Evolutionary conservation across 2,888 invertebrate genomes (phyloP).

Genomic region (Helicoverpa assulta): DNA sequence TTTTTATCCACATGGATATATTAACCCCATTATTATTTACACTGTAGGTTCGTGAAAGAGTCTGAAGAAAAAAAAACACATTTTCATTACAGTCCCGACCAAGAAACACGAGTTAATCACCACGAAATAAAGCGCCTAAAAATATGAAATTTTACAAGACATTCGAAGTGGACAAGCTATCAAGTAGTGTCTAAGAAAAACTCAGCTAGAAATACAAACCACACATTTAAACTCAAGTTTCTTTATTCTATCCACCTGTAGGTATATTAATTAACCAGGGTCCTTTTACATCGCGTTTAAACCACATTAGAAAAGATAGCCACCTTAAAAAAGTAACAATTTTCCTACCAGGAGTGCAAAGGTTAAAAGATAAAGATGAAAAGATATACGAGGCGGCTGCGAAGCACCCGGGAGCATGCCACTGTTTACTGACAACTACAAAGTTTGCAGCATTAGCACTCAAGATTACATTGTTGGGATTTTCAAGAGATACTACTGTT

Average conservation of each 20-base stretch:
- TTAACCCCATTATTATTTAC: too few relatives aligned
- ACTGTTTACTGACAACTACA: constrained; percentile 43
- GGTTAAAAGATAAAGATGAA: constrained; percentile 35
- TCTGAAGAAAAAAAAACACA: too few relatives aligned
- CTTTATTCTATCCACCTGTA: constrained; percentile 1
- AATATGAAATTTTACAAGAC: too few relatives aligned
- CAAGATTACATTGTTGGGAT: constrained; percentile 43
- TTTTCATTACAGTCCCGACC: too few relatives aligned
- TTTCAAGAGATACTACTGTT: constrained; percentile 11
- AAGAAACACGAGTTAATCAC: too few relatives aligned
- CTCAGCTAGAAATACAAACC: constrained; percentile 12
- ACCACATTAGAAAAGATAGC: constrained; percentile 36
- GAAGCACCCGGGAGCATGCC: constrained; percentile 5
- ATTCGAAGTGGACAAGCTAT: too few relatives aligned
- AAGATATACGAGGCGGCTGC: constrained; percentile 41
- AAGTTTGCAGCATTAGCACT: constrained; percentile 38
- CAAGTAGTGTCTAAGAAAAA: not conserved
- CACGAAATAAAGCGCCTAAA: too few relatives aligned
- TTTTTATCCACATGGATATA: too few relatives aligned
- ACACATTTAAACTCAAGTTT: constrained; percentile 28
- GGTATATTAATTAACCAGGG: constrained; percentile 34
- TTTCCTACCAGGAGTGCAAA: constrained; percentile 21
- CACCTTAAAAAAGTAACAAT: constrained; percentile 15
- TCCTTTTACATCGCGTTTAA: constrained; percentile 5
- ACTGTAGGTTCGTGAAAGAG: too few relatives aligned